phyloP scores from a whole-genome alignment of 2,888 invertebrate genomes.

The Blera fallax region DNA sequence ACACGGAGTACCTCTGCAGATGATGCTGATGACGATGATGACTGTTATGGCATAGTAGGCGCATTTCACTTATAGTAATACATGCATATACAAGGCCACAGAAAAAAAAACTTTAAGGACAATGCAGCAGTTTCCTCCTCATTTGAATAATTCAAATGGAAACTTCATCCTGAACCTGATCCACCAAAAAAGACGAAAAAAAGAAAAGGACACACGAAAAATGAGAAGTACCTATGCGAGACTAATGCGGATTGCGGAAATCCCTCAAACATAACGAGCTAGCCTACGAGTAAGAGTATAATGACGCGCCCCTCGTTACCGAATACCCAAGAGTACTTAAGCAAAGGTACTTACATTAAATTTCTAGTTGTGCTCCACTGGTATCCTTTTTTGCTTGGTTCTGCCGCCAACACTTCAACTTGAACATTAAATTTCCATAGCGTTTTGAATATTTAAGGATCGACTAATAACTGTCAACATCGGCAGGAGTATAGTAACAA shows the following conservation, averaged over 20 bases:
- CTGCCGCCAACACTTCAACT: slow-evolving; percentile 62
- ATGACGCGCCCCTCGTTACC: slow-evolving; percentile 35
- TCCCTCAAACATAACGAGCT: not conserved
- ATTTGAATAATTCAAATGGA: slow-evolving; percentile 59
- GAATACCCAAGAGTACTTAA: slow-evolving; percentile 45
- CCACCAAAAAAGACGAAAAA: slow-evolving; percentile 11
- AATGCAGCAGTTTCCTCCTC: slow-evolving; percentile 46
- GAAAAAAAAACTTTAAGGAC: slow-evolving; percentile 53
- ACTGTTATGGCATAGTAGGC: slow-evolving; percentile 53
- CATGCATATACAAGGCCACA: slow-evolving; percentile 50
- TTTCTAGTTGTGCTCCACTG: slow-evolving; percentile 64
- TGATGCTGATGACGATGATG: slow-evolving; percentile 19
- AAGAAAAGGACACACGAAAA: not conserved
- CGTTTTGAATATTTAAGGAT: slow-evolving; percentile 66
- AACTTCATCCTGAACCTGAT: slow-evolving; percentile 52
- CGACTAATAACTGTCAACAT: slow-evolving; percentile 73
- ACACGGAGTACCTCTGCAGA: slow-evolving; percentile 53
- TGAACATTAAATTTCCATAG: slow-evolving; percentile 71
- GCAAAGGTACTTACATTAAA: slow-evolving; percentile 66
- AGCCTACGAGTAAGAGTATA: slow-evolving; percentile 3
- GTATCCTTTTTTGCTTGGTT: slow-evolving; percentile 62
- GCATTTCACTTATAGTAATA: slow-evolving; percentile 56
- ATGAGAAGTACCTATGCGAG: slow-evolving; percentile 16
- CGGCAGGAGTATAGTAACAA: slow-evolving; percentile 10
- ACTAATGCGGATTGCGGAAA: slow-evolving; percentile 59